Conservation (phyloP, 2,888 invertebrate species). For the Tortricodes alternella region DNA sequence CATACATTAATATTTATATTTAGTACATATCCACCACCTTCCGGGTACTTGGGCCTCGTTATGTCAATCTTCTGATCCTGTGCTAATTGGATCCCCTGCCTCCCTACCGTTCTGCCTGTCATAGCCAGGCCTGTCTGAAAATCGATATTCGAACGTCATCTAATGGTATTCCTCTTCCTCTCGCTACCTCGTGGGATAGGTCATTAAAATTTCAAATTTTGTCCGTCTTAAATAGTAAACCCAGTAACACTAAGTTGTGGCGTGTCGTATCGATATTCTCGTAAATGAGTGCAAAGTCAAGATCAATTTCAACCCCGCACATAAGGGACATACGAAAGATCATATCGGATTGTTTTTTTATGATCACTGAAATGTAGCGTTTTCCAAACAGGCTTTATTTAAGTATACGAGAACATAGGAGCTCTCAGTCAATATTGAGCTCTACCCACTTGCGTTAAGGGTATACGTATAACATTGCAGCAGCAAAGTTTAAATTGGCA, state of each 20-base stretch:
- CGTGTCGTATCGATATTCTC: neutral
- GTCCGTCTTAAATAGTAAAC: too few species aligned
- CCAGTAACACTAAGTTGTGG: neutral
- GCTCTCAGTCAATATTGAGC: neutral
- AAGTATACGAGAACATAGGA: too few species aligned
- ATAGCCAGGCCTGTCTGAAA: too few species aligned
- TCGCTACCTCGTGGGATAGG: constrained; percentile 2
- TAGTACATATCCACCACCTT: too few species aligned
- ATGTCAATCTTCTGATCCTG: too few species aligned
- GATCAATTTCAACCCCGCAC: neutral
- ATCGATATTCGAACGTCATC: too few species aligned
- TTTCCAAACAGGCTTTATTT: too few species aligned
- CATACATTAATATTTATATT: too few species aligned
- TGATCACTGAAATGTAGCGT: constrained; percentile 34
- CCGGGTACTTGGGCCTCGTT: too few species aligned
- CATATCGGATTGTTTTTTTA: constrained; percentile 36
- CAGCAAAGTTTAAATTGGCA: constrained; percentile 3
- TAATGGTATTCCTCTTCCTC: too few species aligned
- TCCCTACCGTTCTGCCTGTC: too few species aligned
- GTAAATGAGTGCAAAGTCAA: neutral
- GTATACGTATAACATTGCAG: neutral
- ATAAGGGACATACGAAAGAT: constrained; percentile 19
- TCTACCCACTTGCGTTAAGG: neutral
- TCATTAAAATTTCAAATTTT: constrained; percentile 16
- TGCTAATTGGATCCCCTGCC: too few species aligned